Evolutionary conservation across 2,113 vertebrate genomes (phyloP), one percentile per base, ranked within the genome.

Genomic region (Hemichromis elongatus): DNA sequence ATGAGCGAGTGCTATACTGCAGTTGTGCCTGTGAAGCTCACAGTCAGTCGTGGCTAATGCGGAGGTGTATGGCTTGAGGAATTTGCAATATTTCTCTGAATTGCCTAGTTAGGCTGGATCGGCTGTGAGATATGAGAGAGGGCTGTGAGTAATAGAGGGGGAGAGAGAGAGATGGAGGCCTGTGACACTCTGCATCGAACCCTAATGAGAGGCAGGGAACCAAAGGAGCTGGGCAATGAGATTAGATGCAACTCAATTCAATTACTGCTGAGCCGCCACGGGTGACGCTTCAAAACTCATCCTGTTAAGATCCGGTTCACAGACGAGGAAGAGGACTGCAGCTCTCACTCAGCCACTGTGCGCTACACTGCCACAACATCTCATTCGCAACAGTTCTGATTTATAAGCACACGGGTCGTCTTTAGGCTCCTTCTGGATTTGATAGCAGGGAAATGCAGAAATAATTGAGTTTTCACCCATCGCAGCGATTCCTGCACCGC

Each of bases 171-270:
- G 81, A 90, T 26, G n/a, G 88, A 86, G 81, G 85, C 79, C 83
- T 84, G 70, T 90, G 93, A 93, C 91, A 92, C 89, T 89, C 90
- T 83, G 82, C 84, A 86, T 89, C 52, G 61, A 90, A 85, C 87
- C 90, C 94, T 95, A 96, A 96, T 95, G 93, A 96, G 95, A 94
- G 90, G 84, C 89, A 90, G 83, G 90, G 89, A 92, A 92, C 90
- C 92, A 92, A 92, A 94, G 83, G 91, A 93, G 92, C 91, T 88
- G 92, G 92, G 92, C 94, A 94, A 95, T 93, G 85, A 95, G 96
- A 96, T 96, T 96, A 96, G 95, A 96, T 95, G 94, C 95, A 95
- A 95, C 93, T 95, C 92, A 96, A 96, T 96, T 95, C 95, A 96
- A 96, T 96, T 96, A 96, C 91, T 85, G 89, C 93, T 89, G 93